Percentiles rank a stretch among this genome's conserved stretches.
phyloP scores from a whole-genome alignment of 1,140 invertebrate genomes.

The Drosophila mojavensis region DNA sequence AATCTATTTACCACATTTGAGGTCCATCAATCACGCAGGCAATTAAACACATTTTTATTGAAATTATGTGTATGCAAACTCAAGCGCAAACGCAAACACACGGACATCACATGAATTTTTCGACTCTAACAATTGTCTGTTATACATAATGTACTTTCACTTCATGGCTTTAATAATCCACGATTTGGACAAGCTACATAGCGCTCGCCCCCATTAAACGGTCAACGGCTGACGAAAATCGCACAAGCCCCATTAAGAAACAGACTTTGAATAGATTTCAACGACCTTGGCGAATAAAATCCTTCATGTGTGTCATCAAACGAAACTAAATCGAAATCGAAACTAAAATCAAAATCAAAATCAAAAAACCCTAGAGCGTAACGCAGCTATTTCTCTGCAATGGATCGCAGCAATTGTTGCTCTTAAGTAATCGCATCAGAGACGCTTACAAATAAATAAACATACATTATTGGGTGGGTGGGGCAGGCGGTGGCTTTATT shows the following conservation, averaged over 20 bases:
- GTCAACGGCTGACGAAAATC: constrained; percentile 50
- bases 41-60: constrained; percentile 74
- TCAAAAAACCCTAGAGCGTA: constrained; percentile 47
- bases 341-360: constrained; percentile 19
- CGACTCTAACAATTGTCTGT: constrained; percentile 67
- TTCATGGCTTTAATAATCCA: constrained; percentile 57
- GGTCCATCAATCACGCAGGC: constrained; percentile 65
- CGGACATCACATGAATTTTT: constrained; percentile 44
- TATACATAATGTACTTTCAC: constrained; percentile 75
- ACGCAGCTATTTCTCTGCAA: constrained; percentile 5
- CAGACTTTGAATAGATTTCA: constrained; percentile 3
- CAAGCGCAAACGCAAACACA: constrained; percentile 59
- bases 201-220: constrained; percentile 61
- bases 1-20: constrained; percentile 25
- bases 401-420: constrained; percentile 6
- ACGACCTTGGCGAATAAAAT: constrained; percentile 60
- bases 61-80: constrained; percentile 64
- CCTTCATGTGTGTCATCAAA: constrained; percentile 16
- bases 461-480: constrained; percentile 26
- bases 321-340: neutral
- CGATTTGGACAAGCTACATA: constrained; percentile 7
- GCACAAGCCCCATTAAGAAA: constrained; percentile 6
- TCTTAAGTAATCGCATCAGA: constrained; percentile 46
- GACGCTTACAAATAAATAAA: constrained; percentile 37
- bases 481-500: constrained; percentile 37